A percentile compares a stretch with the other conserved stretches of the same genome.
phyloP scores from a whole-genome alignment of 2,888 invertebrate species.

The Tetropium fuscum region DNA sequence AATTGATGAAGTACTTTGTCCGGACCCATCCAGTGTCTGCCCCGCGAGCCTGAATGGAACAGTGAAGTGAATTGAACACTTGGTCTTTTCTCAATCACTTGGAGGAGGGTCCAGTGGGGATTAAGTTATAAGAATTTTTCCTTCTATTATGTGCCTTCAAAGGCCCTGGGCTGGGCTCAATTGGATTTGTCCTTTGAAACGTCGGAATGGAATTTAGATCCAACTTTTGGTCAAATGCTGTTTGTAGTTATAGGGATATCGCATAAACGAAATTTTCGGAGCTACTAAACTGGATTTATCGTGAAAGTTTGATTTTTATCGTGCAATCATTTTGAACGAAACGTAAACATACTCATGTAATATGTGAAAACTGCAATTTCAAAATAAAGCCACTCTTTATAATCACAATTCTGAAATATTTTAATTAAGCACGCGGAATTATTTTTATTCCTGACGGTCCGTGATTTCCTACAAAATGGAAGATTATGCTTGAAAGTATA shows the following conservation, averaged over 20 bases:
- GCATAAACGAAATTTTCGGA: slow-evolving; percentile 16
- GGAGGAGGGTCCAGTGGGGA: slow-evolving; percentile 19
- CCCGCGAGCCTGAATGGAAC: not conserved
- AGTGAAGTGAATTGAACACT: slow-evolving; percentile 10
- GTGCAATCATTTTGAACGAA: too few relatives aligned
- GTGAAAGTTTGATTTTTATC: not conserved
- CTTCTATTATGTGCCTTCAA: slow-evolving; percentile 19
- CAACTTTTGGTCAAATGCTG: slow-evolving; percentile 12
- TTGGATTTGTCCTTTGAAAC: slow-evolving; percentile 23
- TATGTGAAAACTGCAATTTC: too few relatives aligned
- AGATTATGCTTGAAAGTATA: too few relatives aligned
- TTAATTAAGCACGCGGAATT: too few relatives aligned
- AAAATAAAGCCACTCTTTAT: too few relatives aligned
- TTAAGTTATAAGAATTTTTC: slow-evolving; percentile 26
- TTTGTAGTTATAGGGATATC: slow-evolving; percentile 12
- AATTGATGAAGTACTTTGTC: too few relatives aligned
- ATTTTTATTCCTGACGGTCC: too few relatives aligned
- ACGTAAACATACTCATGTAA: too few relatives aligned
- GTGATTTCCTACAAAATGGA: too few relatives aligned
- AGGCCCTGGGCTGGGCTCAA: slow-evolving; percentile 2
- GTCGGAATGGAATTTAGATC: slow-evolving; percentile 14
- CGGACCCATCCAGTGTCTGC: not conserved
- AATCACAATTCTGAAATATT: too few relatives aligned
- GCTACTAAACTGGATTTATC: slow-evolving; percentile 5
- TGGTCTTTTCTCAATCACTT: slow-evolving; percentile 9